Evolutionary conservation across 2,888 invertebrate species (phyloP), one percentile per base, ranked within the genome.

Genomic region (Epicampocera succincta): DNA sequence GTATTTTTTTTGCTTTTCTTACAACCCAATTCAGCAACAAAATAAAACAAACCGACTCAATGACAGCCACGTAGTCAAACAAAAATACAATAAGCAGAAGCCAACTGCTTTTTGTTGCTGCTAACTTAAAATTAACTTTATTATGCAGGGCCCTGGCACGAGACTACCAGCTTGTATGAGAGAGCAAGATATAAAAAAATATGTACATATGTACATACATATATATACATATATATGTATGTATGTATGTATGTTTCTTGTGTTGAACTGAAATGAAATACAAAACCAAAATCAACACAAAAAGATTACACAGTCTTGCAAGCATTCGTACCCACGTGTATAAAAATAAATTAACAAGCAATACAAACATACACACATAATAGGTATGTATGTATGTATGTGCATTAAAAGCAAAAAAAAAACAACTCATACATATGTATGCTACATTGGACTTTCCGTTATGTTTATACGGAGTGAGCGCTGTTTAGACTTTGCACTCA

Each of bases 121-220:
- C 82, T 75, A 82, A 82, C 74, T 74, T 72, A 82, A 82, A 82
- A 82, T 78, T 82, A 82, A 82, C 71, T 82, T 66, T 71, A 71
- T 75, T 78, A 60, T 66, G 17, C 42, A 48, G 82, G 82, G 78
- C 78, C 82, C 68, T 29, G 5, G 48, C 69, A 82, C 48, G 82
- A 82, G 82, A 82, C 78, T 82, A 71, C 0, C 82, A 78, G 78
- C 69, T 82, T 82, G 77, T 77, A n/a, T 54, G 77, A 69, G 56
- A 74, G 60, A 56, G 60, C 46, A 48, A 56, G 56, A 52, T 50
- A 61, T 33, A 44, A 52, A 50, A 19, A 52, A 56, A 25, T 15
- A 15, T 38, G 17, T 21, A 19, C 0, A 19, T 25, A 61, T 29
- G 29, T 29, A 29, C 29, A 29, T 29, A 29, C 29, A 29, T 29